Evolutionary conservation across 2,113 vertebrate genomes (phyloP).

Genomic region (Platichthys flesus): DNA sequence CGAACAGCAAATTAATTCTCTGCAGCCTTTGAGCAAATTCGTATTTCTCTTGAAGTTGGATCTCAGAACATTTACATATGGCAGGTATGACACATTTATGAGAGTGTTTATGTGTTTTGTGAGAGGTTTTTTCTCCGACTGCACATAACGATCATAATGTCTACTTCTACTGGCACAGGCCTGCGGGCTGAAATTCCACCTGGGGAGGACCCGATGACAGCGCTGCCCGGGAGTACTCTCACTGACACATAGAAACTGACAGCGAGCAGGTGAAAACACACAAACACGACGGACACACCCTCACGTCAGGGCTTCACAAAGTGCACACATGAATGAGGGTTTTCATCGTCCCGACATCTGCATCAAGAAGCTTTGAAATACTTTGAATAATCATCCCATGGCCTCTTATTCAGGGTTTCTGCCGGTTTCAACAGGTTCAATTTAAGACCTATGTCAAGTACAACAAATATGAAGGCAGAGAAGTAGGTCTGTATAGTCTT

Average conservation of each 20-base stretch:
- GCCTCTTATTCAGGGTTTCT: background rate
- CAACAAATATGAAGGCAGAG: too few relatives aligned
- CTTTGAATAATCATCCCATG: background rate
- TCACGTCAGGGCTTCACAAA: slow-evolving; percentile 15
- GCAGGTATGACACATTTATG: background rate
- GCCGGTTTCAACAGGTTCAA: too few relatives aligned
- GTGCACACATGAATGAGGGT: background rate
- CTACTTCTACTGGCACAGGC: background rate
- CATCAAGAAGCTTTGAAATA: background rate
- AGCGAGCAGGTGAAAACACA: slow-evolving; percentile 20
- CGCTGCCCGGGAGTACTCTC: background rate
- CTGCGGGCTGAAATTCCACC: slow-evolving; percentile 42
- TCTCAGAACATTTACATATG: background rate
- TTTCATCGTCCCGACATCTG: background rate
- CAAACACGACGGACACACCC: slow-evolving; percentile 20
- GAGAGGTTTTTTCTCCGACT: too few relatives aligned
- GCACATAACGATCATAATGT: background rate
- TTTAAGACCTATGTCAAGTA: too few relatives aligned
- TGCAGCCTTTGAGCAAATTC: background rate
- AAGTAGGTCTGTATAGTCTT: too few relatives aligned
- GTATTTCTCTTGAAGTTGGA: background rate
- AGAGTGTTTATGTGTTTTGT: background rate
- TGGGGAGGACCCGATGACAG: slow-evolving; percentile 6
- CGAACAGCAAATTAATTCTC: too few relatives aligned
- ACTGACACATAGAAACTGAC: background rate